phyloP scores from a whole-genome alignment of 2,888 invertebrate genomes.

The Hermodice carunculata region DNA sequence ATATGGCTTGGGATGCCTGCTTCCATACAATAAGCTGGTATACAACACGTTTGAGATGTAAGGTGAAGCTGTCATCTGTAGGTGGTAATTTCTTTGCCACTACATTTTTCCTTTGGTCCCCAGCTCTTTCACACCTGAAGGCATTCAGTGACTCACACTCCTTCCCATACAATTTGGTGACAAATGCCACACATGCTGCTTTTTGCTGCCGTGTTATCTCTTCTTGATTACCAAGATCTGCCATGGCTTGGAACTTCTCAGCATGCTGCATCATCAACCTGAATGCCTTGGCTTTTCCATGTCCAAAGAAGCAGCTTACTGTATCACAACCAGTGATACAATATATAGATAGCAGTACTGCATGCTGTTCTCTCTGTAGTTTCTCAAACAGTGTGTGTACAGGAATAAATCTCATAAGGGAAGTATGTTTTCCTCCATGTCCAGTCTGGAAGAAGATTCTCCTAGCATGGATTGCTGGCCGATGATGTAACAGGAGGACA shows the following conservation, averaged over 20 bases:
- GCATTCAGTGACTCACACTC: too few species aligned
- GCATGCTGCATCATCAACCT: too few species aligned
- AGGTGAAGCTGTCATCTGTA: neutral
- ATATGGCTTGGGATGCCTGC: neutral
- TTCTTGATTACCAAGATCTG: too few species aligned
- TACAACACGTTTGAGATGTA: neutral
- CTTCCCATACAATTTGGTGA: too few species aligned
- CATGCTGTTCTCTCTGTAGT: neutral
- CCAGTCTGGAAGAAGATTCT: neutral
- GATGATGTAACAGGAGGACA: neutral
- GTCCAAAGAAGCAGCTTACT: neutral
- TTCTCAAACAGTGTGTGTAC: neutral
- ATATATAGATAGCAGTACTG: neutral
- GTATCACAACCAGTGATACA: neutral
- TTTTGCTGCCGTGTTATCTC: too few species aligned
- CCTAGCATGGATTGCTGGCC: neutral
- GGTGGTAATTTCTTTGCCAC: neutral
- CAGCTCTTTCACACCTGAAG: too few species aligned
- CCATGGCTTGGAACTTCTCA: too few species aligned
- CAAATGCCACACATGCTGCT: too few species aligned
- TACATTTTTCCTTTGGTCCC: neutral
- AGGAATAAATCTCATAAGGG: neutral
- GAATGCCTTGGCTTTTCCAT: neutral
- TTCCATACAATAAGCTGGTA: neutral
- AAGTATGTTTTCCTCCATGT: neutral